phyloP scores from a whole-genome alignment of 1,140 invertebrate genomes.

The Oncopeltus fasciatus region DNA sequence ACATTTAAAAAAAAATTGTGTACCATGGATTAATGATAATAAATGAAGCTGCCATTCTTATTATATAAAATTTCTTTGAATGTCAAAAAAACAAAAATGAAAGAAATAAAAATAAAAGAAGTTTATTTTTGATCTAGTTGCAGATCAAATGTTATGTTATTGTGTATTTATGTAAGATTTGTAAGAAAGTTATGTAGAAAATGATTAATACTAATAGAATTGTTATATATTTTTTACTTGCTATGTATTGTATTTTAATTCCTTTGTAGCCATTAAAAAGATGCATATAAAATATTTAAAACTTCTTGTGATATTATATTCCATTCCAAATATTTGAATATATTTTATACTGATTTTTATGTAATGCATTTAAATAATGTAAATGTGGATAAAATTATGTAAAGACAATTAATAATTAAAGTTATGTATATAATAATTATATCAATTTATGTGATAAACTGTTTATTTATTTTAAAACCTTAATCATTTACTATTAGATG shows the following conservation, averaged over 20 bases:
- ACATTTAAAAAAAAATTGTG: background rate
- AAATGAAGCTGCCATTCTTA: background rate
- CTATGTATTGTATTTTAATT: background rate
- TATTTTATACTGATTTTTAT: background rate
- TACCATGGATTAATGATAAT: background rate
- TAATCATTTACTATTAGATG: too few species aligned
- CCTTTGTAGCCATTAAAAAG: background rate
- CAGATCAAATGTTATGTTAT: background rate
- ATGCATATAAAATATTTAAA: background rate
- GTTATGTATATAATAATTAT: constrained; percentile 4
- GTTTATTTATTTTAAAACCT: background rate
- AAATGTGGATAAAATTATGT: background rate
- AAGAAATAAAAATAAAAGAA: too few species aligned
- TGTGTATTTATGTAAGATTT: background rate
- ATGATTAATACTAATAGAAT: background rate
- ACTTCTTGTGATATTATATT: constrained; percentile 1
- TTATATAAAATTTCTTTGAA: background rate
- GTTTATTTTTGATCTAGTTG: too few species aligned
- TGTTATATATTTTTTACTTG: background rate
- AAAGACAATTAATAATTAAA: background rate
- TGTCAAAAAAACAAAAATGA: background rate
- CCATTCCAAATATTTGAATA: constrained; percentile 2
- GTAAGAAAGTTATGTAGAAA: background rate
- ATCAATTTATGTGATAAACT: constrained; percentile 2
- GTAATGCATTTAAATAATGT: background rate